Conservation (phyloP, 1,140 invertebrate species). For the Drosophila athabasca region DNA sequence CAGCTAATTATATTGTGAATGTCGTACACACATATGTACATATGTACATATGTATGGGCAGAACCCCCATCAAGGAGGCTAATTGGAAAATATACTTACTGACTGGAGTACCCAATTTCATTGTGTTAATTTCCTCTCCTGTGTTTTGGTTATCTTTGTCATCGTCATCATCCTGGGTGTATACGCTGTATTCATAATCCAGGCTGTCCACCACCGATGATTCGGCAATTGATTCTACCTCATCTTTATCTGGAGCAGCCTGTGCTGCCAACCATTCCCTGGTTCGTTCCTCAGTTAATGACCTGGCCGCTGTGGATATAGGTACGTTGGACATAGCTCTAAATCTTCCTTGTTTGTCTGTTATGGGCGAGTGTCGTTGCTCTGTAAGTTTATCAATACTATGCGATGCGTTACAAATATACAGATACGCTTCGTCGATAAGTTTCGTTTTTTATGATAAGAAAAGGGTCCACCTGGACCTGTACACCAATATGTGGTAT, state of each 20-base stretch:
- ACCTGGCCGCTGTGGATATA: conserved; percentile 25
- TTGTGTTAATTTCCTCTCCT: conserved; percentile 62
- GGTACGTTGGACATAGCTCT: conserved; percentile 52
- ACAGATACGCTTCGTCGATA: conserved; percentile 42
- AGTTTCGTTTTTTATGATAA: conserved; percentile 49
- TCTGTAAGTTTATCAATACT: conserved; percentile 40
- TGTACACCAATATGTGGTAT: conserved; percentile 24
- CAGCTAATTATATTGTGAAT: not conserved
- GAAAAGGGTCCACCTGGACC: conserved; percentile 26
- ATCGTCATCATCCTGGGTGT: conserved; percentile 42
- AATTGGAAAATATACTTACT: conserved; percentile 29
- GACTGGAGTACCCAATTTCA: conserved; percentile 54
- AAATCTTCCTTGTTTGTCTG: not conserved
- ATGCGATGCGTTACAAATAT: conserved; percentile 33
- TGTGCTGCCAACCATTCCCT: conserved; percentile 59
- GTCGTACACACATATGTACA: too few relatives aligned
- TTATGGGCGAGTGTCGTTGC: conserved; percentile 17
- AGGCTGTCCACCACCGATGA: conserved; percentile 74
- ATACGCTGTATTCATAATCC: conserved; percentile 68
- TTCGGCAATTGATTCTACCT: conserved; percentile 67
- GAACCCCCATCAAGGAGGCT: too few relatives aligned
- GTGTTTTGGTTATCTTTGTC: conserved; percentile 44
- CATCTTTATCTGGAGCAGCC: conserved; percentile 38
- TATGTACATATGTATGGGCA: too few relatives aligned
- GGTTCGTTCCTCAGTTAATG: conserved; percentile 54